These are phyloP conservation scores for Vespertilio murinus DNA, from an alignment of 2,797 vertebrate genomes.

Conservation along the genomic window DNA sequence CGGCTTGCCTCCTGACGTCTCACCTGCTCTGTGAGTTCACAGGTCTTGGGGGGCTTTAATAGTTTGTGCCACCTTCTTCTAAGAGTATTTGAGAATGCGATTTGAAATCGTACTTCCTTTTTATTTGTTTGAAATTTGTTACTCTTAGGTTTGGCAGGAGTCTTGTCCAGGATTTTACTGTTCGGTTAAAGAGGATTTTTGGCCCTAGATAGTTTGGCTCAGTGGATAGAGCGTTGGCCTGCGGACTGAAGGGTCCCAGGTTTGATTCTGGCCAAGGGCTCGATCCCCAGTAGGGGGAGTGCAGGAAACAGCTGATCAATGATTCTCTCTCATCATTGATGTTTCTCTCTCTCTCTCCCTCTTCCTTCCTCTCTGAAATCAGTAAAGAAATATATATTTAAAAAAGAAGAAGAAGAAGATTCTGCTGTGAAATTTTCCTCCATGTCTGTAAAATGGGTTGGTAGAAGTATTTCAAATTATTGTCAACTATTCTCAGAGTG, in stretches of 20 bases:
- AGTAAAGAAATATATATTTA: too few species aligned
- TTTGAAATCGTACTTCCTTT: neutral
- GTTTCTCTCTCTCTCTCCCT: neutral
- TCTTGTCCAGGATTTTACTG: neutral
- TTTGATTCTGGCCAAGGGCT: too few species aligned
- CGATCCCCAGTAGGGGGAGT: too few species aligned
- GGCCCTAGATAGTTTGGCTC: neutral
- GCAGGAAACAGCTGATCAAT: too few species aligned
- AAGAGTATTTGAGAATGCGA: neutral
- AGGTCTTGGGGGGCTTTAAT: neutral
- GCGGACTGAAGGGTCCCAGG: too few species aligned
- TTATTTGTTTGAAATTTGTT: neutral
- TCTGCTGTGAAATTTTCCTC: too few species aligned
- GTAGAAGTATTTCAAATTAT: neutral
- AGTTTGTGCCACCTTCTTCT: neutral
- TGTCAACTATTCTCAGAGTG: neutral
- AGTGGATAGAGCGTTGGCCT: neutral
- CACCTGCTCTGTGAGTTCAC: neutral
- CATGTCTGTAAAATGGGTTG: neutral
- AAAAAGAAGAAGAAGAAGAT: too few species aligned
- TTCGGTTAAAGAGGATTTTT: neutral
- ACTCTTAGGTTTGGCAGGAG: neutral
- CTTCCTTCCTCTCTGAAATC: neutral
- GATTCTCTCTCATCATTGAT: neutral
- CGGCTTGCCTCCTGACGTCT: neutral